Evolutionary conservation across 2,113 vertebrate species (phyloP), one percentile per base, ranked within the genome.

Genomic region (Regulus satrapa): DNA sequence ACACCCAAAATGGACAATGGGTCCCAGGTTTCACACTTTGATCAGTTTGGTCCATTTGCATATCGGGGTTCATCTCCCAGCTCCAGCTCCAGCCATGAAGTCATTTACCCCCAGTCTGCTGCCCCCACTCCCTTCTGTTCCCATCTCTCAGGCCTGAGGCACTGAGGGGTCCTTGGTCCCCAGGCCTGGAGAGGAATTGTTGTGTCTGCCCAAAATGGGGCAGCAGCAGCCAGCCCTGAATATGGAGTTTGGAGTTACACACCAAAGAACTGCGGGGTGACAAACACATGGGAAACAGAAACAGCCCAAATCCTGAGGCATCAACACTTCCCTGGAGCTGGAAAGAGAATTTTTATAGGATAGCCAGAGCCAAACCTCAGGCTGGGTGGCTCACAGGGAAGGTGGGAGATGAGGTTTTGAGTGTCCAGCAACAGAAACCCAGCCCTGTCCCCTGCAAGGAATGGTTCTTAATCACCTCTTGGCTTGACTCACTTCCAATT

Each of bases 361-460:
- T 1, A 72, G 2, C 3, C 20, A 20, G 25, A 49, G 28, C 4
- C 29, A 67, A 62, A 21, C 10, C 1, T 1, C 10, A 24, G 14
- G 20, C 18, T 84, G 28, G 4, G 45, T 28, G 3, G 3, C 12
- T 56, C 15, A 6, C 0, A 0, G 32, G 12, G 28, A 66, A 45
- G 11, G 6, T 12, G 8, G 3, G 8, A 64, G 19, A 6, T 31
- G 46, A 66, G 11, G 4, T 52, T 87, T 88, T 43, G 15, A 6
- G 12, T 29, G 5, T 6, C 1, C 2, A 1, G 9, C 24, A 24
- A 4, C 10, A 63, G 29, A 52, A 88, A 45, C 8, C 0, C 24
- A 49, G 1, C 4, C 16, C 6, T 69, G 71, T 81, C 24, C 18
- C 18, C 24, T 54, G 5, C 4, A 45, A 46, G 10, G 36, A 77